Base-by-base conservation (phyloP, 2,113 vertebrate genomes). In the Oncorhynchus mykiss region DNA sequence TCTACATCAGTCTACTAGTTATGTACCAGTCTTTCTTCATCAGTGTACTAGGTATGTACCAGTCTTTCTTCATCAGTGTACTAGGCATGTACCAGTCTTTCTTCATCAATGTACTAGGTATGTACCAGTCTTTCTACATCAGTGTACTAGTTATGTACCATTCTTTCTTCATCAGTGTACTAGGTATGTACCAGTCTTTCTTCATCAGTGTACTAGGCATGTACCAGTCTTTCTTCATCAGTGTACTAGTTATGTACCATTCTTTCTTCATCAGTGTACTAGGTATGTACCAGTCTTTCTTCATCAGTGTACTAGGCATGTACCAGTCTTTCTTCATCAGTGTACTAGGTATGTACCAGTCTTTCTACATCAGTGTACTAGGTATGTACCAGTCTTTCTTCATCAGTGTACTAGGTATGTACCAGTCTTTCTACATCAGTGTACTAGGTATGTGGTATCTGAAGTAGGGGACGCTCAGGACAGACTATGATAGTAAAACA, bases 1-100 rank as follows among this genome's bases (percentile, higher is more conserved):
- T 99, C 87, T 91, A 93, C 85, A 95, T 99, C 91, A 94, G 66
- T 2, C 93, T 99, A 22, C 29, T 29, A 29, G 29, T 4, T 29
- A 29, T 29, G 29, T 29, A 29, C 29, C 29, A 29, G 25, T 27
- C 2, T 27, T 2, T 27, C 25, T 27, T 27, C 25, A 27, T 27
- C 25, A 27, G 25, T 27, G 25, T 27, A 27, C 25, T 27, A 27
- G 25, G 25, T 27, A 27, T 27, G 25, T 27, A 95, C 86, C 96
- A 98, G 88, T 92, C 95, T 6, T 99, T 99, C 87, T 91, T 93
- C 85, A 95, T 99, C 91, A 94, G 66, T 2, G 93, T 99, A 22
- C 29, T 29, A 29, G 29, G 29, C 5, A 29, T 4, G 29, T 29
- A 29, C 4, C 29, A 4, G 25, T 27, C 2, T 27, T 2, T 27